Evolutionary conservation across 2,113 vertebrate genomes (phyloP).

Genomic region (Chaetodon auriga): DNA sequence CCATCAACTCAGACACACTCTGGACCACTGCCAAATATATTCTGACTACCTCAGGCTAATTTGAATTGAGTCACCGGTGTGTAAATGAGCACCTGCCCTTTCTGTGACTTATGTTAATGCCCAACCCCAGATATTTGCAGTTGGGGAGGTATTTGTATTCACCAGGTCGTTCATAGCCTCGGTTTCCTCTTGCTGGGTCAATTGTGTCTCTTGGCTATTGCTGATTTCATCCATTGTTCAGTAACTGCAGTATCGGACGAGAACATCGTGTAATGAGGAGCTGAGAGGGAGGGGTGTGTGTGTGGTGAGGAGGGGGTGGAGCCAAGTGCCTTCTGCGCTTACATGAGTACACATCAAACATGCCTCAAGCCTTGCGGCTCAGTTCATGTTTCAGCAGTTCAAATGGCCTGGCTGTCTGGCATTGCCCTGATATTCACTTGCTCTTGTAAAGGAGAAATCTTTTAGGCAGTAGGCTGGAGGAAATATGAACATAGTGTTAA

Average conservation of each 20-base stretch:
- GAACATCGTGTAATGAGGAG: not conserved
- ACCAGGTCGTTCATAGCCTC: not conserved
- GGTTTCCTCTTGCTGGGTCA: not conserved
- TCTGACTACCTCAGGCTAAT: constrained; percentile 1
- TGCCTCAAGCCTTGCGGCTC: not conserved
- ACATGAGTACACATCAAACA: not conserved
- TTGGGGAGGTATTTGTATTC: not conserved
- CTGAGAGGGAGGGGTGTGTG: not conserved
- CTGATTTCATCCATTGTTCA: not conserved
- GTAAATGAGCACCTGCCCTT: constrained; percentile 12
- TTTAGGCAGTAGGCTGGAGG: not conserved
- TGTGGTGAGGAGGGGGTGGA: not conserved
- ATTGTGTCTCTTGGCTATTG: not conserved
- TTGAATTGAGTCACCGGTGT: constrained; percentile 21
- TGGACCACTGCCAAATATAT: not conserved
- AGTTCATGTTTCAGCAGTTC: constrained; percentile 12
- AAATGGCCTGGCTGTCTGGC: not conserved
- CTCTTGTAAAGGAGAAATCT: not conserved
- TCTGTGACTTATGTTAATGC: constrained; percentile 9
- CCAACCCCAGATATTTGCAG: not conserved
- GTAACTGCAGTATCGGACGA: not conserved
- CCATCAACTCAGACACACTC: not conserved
- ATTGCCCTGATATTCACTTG: not conserved
- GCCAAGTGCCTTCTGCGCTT: not conserved
- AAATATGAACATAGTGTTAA: not conserved